Conservation (phyloP, 2,797 vertebrate genomes). For the Coracias cyanogaster region DNA sequence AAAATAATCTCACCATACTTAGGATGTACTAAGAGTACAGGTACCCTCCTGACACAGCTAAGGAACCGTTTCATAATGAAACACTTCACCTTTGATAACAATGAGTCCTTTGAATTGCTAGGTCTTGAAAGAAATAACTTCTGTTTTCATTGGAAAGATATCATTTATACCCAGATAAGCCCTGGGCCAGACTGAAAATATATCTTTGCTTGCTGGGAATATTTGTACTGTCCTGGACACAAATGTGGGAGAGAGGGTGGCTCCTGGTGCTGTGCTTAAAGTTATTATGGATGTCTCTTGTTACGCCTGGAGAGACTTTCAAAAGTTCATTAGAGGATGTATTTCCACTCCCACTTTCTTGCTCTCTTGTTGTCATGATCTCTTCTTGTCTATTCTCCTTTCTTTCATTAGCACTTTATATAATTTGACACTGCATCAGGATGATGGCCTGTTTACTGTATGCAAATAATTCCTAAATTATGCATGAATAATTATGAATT, state of each 20-base stretch:
- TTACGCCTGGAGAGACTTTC: background rate
- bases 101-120: background rate
- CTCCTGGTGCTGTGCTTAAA: background rate
- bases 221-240: background rate
- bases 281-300: background rate
- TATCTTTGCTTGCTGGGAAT: background rate
- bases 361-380: background rate
- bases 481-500: constrained; percentile 67
- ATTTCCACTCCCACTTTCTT: background rate
- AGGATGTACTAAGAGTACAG: background rate
- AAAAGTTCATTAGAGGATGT: background rate
- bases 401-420: constrained; percentile 48
- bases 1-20: background rate
- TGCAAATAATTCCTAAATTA: constrained; percentile 70
- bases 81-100: background rate
- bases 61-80: background rate
- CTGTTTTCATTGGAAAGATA: background rate
- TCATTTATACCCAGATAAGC: background rate
- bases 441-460: constrained; percentile 65
- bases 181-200: background rate
- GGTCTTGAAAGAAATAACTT: background rate
- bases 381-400: constrained; percentile 27
- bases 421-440: constrained; percentile 52
- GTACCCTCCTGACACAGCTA: background rate
- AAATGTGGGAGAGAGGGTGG: background rate